Percentiles rank a stretch among this genome's conserved stretches.
These are phyloP conservation scores for Bombyx mandarina DNA, from an alignment of 1,140 invertebrate genomes.

Conservation along the genomic window DNA sequence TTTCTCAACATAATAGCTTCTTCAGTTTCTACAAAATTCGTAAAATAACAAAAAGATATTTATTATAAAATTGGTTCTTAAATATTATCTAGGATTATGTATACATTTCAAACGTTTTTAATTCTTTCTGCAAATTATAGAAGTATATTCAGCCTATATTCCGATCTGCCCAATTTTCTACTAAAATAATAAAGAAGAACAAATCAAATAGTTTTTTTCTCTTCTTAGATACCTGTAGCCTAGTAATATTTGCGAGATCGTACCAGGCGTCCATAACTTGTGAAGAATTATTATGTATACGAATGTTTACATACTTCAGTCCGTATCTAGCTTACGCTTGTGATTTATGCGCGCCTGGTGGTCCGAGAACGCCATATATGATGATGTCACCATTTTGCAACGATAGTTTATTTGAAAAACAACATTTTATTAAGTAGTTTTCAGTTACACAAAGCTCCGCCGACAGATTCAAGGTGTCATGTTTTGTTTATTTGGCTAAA, in stretches of 20 bases:
- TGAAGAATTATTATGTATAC: conserved; percentile 9
- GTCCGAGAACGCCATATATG: conserved; percentile 24
- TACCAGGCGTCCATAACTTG: conserved; percentile 23
- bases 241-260: not conserved
- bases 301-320: conserved; percentile 22
- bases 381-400: conserved; percentile 32
- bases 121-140: no score
- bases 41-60: no score
- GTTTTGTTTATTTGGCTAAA: conserved; percentile 2
- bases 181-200: no score
- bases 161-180: no score
- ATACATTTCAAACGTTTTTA: no score
- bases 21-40: no score
- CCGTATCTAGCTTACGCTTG: conserved; percentile 25
- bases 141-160: no score
- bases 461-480: not conserved
- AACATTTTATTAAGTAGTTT: no score
- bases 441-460: conserved; percentile 1
- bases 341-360: conserved; percentile 33
- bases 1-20: no score
- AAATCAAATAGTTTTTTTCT: no score
- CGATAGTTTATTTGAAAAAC: not conserved
- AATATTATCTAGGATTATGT: no score
- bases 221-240: not conserved
- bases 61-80: no score